These are phyloP conservation scores for Corvus hawaiiensis DNA, from an alignment of 2,113 vertebrate species.

Conservation along the genomic window DNA sequence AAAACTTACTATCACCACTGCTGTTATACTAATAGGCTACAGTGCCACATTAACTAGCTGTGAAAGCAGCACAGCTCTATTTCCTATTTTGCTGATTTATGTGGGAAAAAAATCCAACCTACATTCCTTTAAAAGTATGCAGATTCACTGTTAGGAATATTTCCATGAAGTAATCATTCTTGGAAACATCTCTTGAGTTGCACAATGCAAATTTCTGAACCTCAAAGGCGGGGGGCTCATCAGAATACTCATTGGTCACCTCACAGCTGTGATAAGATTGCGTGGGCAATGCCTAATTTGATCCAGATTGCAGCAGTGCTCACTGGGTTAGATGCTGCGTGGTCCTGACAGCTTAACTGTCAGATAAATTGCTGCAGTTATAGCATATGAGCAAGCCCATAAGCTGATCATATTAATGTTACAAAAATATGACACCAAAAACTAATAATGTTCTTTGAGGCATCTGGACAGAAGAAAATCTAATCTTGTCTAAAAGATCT, in stretches of 20 bases:
- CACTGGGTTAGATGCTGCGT: slow-evolving; percentile 4
- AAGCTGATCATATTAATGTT: slow-evolving; percentile 43
- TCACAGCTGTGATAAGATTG: not conserved
- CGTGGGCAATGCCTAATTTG: not conserved
- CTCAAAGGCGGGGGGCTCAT: not conserved
- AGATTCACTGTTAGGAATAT: not conserved
- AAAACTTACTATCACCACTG: not conserved
- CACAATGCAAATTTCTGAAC: not conserved
- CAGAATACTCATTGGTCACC: not conserved
- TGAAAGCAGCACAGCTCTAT: not conserved
- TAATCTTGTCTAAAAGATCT: slow-evolving; percentile 46
- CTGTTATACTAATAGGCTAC: not conserved
- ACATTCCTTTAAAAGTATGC: not conserved
- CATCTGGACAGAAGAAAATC: slow-evolving; percentile 39
- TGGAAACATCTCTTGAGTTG: not conserved
- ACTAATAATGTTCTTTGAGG: slow-evolving; percentile 51
- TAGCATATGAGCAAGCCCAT: slow-evolving; percentile 27
- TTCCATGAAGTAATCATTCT: not conserved
- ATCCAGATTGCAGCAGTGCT: slow-evolving; percentile 6
- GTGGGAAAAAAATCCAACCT: fast-evolving
- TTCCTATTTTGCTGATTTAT: not conserved
- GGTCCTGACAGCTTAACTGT: slow-evolving; percentile 50
- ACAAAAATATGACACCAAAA: slow-evolving; percentile 25
- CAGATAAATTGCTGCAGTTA: slow-evolving; percentile 50
- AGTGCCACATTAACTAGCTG: not conserved